Evolutionary conservation across 2,113 vertebrate genomes (phyloP).

Genomic region (Glareola pratincola): DNA sequence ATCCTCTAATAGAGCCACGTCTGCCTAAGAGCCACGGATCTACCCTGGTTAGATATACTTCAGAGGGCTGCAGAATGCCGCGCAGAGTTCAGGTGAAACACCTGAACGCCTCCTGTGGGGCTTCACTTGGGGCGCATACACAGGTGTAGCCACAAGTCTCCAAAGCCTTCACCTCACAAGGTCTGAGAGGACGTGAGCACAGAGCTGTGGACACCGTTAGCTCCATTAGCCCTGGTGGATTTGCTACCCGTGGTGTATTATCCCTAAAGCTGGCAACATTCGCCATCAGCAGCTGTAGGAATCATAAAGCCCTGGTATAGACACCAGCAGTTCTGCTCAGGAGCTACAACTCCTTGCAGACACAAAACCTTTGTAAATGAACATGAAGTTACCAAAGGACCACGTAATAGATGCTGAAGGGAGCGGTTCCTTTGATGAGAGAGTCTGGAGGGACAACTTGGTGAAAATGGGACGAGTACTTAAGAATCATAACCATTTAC

Average conservation of each 20-base stretch:
- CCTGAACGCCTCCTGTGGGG: not conserved
- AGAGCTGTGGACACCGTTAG: not conserved
- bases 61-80: not conserved
- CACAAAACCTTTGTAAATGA: not conserved
- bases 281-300: not conserved
- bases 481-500: fast-evolving
- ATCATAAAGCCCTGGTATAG: not conserved
- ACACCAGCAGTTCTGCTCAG: not conserved
- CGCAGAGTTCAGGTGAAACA: not conserved
- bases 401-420: not conserved
- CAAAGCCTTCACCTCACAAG: not conserved
- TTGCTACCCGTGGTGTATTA: not conserved
- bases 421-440: not conserved
- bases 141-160: not conserved
- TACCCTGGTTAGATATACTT: not conserved
- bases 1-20: fast-evolving
- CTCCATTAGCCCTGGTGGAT: not conserved
- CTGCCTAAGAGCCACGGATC: not conserved
- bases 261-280: not conserved
- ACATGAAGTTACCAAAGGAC: not conserved
- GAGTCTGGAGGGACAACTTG: not conserved
- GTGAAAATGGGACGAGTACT: not conserved
- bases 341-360: not conserved
- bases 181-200: not conserved
- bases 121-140: not conserved